Evolutionary conservation across 1,140 invertebrate genomes (phyloP).

Genomic region (Phymastichus coffea): DNA sequence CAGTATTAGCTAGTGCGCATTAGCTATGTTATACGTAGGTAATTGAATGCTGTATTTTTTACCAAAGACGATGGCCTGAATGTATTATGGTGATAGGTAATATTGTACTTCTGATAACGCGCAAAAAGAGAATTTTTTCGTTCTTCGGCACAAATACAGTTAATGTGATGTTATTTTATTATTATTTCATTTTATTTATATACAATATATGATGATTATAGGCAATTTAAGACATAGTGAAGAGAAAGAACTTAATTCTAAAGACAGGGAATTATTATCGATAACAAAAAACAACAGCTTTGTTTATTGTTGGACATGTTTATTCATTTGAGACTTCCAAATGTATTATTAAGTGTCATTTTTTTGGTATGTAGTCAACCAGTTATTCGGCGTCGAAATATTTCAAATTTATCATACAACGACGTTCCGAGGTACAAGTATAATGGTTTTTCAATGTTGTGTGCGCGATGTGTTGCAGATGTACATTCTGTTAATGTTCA

Average conservation of each 20-base stretch:
- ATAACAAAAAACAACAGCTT: background rate
- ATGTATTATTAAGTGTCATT: conserved; percentile 3
- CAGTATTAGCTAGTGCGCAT: conserved; percentile 23
- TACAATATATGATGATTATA: conserved; percentile 2
- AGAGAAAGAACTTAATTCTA: background rate
- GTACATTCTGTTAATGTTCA: conserved; percentile 22
- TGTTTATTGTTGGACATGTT: background rate
- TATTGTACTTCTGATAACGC: background rate
- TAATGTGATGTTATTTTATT: conserved; percentile 5
- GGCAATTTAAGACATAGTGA: too few relatives aligned
- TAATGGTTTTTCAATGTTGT: background rate
- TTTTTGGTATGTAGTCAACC: background rate
- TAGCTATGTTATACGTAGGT: conserved; percentile 6
- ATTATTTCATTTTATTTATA: conserved; percentile 1
- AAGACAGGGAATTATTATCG: background rate
- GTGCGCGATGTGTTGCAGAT: too few relatives aligned
- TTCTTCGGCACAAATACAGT: conserved; percentile 11
- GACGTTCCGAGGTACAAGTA: background rate
- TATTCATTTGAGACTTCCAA: conserved; percentile 1
- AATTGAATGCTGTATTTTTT: conserved; percentile 17
- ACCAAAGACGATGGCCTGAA: conserved; percentile 19
- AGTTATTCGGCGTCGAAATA: background rate
- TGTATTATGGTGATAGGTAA: background rate
- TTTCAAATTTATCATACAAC: conserved; percentile 6
- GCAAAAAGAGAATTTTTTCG: conserved; percentile 2